Evolutionary conservation across 2,888 invertebrate genomes (phyloP).

Genomic region (Andrena minutula): DNA sequence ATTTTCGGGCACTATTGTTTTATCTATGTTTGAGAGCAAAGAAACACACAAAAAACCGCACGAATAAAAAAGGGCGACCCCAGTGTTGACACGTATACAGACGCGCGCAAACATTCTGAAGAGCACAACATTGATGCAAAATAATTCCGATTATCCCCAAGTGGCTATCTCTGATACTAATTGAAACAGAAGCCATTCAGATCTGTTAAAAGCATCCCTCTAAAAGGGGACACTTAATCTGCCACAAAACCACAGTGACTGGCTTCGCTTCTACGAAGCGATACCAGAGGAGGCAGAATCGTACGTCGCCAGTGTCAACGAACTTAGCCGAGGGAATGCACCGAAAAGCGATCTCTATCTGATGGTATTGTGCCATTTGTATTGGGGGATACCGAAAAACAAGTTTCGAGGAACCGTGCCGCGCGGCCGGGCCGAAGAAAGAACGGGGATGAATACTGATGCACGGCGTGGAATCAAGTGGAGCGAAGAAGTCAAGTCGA

Average conservation of each 20-base stretch:
- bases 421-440: slow-evolving; percentile 42
- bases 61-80: too few relatives aligned
- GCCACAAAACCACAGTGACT: neutral
- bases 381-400: slow-evolving; percentile 7
- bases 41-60: too few relatives aligned
- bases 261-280: neutral
- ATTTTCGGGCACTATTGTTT: too few relatives aligned
- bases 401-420: slow-evolving; percentile 42
- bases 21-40: too few relatives aligned
- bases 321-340: neutral
- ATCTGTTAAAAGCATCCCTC: neutral
- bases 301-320: neutral
- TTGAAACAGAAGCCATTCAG: neutral
- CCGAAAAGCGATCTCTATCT: slow-evolving; percentile 23
- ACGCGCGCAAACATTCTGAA: neutral
- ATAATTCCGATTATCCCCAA: neutral
- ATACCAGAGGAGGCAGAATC: neutral
- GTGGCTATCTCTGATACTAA: neutral
- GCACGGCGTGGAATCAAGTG: slow-evolving; percentile 54
- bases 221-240: neutral
- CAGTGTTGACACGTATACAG: too few relatives aligned
- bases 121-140: neutral
- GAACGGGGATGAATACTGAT: slow-evolving; percentile 50
- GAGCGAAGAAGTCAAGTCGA: slow-evolving; percentile 61
- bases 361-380: slow-evolving; percentile 19